Conservation (phyloP, 2,888 invertebrate genomes). For the Trissonchulus sp. region DNA sequence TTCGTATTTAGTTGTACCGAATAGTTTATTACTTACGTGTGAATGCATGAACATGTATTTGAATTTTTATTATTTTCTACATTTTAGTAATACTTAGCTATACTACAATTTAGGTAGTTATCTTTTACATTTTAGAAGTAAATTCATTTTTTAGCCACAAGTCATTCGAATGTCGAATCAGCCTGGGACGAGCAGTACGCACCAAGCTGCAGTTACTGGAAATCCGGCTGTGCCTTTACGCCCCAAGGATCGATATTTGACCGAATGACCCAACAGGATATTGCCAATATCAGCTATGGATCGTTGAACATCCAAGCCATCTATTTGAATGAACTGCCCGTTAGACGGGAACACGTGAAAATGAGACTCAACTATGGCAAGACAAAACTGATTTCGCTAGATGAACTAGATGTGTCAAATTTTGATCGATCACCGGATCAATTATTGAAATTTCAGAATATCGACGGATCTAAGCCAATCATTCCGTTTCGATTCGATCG, state of each 20-base stretch:
- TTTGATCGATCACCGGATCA: not conserved
- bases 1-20: too few relatives aligned
- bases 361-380: constrained; percentile 22
- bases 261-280: not conserved
- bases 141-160: too few relatives aligned
- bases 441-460: constrained; percentile 22
- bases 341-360: constrained; percentile 5
- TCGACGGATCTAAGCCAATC: constrained; percentile 22
- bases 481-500: constrained; percentile 24
- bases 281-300: constrained; percentile 19
- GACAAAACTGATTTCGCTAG: constrained; percentile 10
- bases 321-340: constrained; percentile 16
- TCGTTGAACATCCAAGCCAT: constrained; percentile 20
- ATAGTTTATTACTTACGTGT: too few relatives aligned
- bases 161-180: constrained; percentile 6
- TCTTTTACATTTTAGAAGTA: too few relatives aligned
- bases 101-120: too few relatives aligned
- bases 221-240: constrained; percentile 20
- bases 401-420: constrained; percentile 22
- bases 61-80: too few relatives aligned
- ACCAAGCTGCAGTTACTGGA: constrained; percentile 8
- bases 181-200: constrained; percentile 17
- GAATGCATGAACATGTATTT: too few relatives aligned
- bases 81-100: too few relatives aligned
- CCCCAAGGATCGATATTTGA: not conserved